Evolutionary conservation across 1,140 invertebrate species (phyloP), one percentile per base, ranked within the genome.

Genomic region (Bombus huntii): DNA sequence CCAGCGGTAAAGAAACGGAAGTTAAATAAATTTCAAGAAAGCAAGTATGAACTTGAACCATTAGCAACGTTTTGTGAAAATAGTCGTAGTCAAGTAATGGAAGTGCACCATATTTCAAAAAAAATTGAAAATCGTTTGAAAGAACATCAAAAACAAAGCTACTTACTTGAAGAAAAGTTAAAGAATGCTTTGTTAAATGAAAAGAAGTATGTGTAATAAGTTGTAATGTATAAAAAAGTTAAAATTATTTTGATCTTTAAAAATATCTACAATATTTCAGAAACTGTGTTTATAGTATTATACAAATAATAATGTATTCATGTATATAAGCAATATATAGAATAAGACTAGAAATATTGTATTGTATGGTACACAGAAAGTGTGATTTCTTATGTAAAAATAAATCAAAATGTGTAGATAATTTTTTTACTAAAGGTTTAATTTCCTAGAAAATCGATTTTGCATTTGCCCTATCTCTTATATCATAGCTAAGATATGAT

Each of bases 91-190:
- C 77, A 77, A 72, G 47, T 89, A 12, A 88, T 85, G 59, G 78
- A 94, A 18, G 77, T 94, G 1, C 87, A 89, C 34, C 80, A 25
- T 2, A 76, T 83, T 25, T 90, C 90, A 0, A 42, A 90, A 28
- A 86, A 91, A 65, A 53, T 95, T 10, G 92, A 94, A 71, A 80
- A 85, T 31, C 88, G 89, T 42, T 91, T 94, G n/a, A 87, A 92
- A n/a, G 28, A 91, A 31, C 92, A 94, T 59, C 84, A 86, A 73
- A 77, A 92, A 9, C 90, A 86, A 47, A 93, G 87, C 66, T 31
- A 81, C 28, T 84, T 62, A 31, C 88, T 95, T 18, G 92, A 95
- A 47, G 87, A 92, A 65, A 91, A 76, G 70, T 44, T 95, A 25
- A 88, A 83, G 31, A 80, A 91, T 65, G 94, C 94, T 5, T 91